Evolutionary conservation across 2,113 vertebrate genomes (phyloP).

Genomic region (Apodemus speciosus): DNA sequence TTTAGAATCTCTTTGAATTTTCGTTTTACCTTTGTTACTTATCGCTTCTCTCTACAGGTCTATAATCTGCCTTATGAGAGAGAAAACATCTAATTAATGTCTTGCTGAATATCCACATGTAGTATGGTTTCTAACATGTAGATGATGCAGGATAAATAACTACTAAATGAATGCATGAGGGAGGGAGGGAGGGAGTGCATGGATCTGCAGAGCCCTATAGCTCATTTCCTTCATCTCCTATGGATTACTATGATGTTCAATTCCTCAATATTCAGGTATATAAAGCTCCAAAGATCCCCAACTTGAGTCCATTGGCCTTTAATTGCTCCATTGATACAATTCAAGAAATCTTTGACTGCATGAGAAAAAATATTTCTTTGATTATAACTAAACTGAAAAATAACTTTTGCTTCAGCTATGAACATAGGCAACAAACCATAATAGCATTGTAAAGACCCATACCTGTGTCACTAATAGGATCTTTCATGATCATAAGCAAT

Average conservation of each 20-base stretch:
- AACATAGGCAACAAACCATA: constrained; percentile 13
- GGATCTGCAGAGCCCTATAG: background rate
- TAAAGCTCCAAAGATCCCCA: background rate
- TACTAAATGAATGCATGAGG: constrained; percentile 19
- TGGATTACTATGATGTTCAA: background rate
- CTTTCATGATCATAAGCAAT: constrained; percentile 23
- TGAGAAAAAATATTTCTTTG: background rate
- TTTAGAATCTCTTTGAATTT: constrained; percentile 28
- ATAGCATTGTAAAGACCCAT: constrained; percentile 28
- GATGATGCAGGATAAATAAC: background rate
- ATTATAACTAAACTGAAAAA: constrained; percentile 30
- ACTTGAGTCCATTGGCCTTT: background rate
- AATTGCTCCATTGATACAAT: background rate
- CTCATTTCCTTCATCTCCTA: background rate
- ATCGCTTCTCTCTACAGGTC: background rate
- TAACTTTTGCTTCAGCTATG: constrained; percentile 26
- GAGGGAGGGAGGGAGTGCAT: background rate
- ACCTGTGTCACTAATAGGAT: background rate
- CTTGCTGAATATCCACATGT: background rate
- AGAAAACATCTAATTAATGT: background rate
- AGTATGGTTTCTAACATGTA: background rate
- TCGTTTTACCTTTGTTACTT: background rate
- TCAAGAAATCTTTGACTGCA: background rate
- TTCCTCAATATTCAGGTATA: background rate
- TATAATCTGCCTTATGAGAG: background rate